Conservation (phyloP, 1,140 invertebrate genomes). For the Anadara kagoshimensis region DNA sequence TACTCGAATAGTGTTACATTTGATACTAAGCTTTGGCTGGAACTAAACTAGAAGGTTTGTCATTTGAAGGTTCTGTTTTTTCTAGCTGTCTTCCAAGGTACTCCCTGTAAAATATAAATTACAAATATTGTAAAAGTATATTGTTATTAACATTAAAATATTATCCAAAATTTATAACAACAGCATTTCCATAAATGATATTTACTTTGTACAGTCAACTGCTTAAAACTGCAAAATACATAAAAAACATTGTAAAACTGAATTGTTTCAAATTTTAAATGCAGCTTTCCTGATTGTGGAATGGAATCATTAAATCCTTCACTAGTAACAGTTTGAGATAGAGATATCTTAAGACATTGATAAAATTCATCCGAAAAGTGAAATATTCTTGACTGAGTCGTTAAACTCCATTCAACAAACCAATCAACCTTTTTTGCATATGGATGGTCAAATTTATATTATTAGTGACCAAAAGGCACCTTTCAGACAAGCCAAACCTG, state of each 20-base stretch:
- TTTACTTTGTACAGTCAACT: neutral
- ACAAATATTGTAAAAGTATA: neutral
- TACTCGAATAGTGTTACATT: too few species aligned
- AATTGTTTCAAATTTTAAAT: neutral
- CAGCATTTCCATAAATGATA: neutral
- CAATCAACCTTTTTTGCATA: too few species aligned
- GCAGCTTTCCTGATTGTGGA: neutral
- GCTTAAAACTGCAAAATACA: neutral
- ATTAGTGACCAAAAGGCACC: too few species aligned
- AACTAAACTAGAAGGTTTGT: conserved; percentile 63
- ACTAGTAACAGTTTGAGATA: too few species aligned
- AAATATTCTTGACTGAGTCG: too few species aligned
- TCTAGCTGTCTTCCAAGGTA: conserved; percentile 97
- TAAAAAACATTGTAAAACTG: neutral
- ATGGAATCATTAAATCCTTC: too few species aligned
- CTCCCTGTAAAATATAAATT: conserved; percentile 81
- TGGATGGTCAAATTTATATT: too few species aligned
- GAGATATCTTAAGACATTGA: too few species aligned
- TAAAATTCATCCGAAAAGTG: too few species aligned
- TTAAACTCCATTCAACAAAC: too few species aligned
- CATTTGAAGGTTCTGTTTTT: conserved; percentile 74
- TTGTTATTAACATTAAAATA: neutral
- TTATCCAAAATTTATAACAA: neutral
- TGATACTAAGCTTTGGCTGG: conserved; percentile 33
- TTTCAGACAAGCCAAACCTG: neutral